Conservation (phyloP, 2,113 vertebrate genomes). For the Mesoclemmys tuberculata region DNA sequence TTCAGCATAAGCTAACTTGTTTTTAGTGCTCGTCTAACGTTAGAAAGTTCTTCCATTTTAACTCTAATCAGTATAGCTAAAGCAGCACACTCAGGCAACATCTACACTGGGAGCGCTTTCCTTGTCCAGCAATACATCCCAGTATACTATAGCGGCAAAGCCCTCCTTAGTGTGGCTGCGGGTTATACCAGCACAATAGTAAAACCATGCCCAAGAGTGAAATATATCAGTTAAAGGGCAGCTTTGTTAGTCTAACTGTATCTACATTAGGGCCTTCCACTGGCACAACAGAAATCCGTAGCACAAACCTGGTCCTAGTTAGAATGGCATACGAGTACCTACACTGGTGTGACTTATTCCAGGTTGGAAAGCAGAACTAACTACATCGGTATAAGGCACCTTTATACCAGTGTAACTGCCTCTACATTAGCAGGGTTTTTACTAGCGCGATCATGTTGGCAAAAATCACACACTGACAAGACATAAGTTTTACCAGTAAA, state of each 20-base stretch:
- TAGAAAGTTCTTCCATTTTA: not conserved
- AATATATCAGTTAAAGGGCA: not conserved
- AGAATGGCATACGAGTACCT: not conserved
- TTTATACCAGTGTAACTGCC: not conserved
- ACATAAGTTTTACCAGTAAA: not conserved
- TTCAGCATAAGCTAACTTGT: not conserved
- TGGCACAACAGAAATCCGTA: not conserved
- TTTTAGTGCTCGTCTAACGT: no score
- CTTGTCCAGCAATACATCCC: not conserved
- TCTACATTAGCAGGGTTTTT: not conserved
- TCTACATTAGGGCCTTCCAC: not conserved
- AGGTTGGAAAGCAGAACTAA: not conserved
- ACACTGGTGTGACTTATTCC: not conserved
- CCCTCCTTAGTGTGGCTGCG: not conserved
- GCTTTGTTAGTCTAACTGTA: not conserved
- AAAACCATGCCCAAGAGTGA: not conserved
- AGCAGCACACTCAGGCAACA: not conserved
- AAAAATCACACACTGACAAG: not conserved
- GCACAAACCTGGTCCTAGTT: not conserved
- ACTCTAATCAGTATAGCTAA: not conserved
- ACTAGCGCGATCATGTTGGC: not conserved
- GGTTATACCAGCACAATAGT: not conserved
- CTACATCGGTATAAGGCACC: not conserved
- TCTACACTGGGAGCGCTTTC: not conserved
- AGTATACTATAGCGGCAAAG: not conserved